These are phyloP conservation scores for Heteromyza rotundicornis DNA, from an alignment of 2,888 invertebrate species.

Conservation along the genomic window DNA sequence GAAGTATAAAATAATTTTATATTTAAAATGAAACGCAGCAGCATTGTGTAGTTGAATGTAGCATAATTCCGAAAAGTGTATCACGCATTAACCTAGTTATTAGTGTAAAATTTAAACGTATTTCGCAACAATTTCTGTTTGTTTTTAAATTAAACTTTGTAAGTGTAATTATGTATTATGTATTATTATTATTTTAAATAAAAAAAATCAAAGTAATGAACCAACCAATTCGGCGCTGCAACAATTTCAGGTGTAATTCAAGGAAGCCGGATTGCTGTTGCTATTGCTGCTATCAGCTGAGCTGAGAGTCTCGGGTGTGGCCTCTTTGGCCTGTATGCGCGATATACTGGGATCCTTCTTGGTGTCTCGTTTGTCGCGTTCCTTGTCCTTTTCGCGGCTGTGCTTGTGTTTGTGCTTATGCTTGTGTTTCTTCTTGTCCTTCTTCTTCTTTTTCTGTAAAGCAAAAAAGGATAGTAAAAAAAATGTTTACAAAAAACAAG, in stretches of 20 bases:
- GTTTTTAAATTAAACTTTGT: no score
- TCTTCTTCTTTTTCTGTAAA: conserved; percentile 79
- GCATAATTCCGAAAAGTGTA: conserved; percentile 9
- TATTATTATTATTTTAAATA: no score
- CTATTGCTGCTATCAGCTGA: conserved; percentile 62
- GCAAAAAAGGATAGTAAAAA: conserved; percentile 33
- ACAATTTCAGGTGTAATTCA: conserved; percentile 35
- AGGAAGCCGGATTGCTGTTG: conserved; percentile 55
- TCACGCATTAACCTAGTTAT: no score
- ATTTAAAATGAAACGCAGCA: not conserved
- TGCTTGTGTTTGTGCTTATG: conserved; percentile 86
- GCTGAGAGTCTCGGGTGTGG: conserved; percentile 62
- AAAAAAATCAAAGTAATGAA: no score
- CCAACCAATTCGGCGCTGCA: no score
- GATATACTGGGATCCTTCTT: conserved; percentile 58
- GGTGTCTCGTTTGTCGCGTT: conserved; percentile 63
- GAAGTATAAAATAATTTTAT: conserved; percentile 16
- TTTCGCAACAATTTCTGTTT: no score
- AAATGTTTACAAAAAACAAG: conserved; percentile 6
- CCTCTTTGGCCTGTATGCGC: conserved; percentile 51
- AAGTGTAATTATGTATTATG: no score
- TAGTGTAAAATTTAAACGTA: no score
- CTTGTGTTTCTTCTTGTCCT: conserved; percentile 80
- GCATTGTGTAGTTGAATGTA: conserved; percentile 17
- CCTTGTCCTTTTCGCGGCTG: conserved; percentile 67